These are phyloP conservation scores for Stenchaetothrips biformis DNA, from an alignment of 2,888 invertebrate species.

Conservation along the genomic window DNA sequence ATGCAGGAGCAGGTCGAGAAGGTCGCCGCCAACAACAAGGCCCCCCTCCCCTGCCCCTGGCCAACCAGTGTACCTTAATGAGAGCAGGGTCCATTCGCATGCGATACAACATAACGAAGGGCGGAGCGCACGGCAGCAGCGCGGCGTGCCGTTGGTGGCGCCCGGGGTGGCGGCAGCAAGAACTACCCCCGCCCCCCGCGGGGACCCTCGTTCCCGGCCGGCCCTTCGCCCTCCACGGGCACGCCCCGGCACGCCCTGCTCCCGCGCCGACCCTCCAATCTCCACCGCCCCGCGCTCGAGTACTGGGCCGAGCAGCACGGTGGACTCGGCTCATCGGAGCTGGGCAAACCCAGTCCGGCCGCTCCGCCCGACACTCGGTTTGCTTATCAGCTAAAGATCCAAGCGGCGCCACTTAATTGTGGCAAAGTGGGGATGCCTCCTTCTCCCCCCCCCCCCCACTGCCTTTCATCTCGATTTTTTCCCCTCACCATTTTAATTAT, in stretches of 20 bases:
- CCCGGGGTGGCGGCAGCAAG: not conserved
- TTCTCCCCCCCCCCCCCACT: not conserved
- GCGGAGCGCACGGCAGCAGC: not conserved
- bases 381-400: not conserved
- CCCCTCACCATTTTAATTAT: not conserved
- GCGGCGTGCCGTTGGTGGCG: not conserved
- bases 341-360: not conserved
- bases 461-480: not conserved
- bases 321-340: not conserved
- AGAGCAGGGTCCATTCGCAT: slow-evolving; percentile 13
- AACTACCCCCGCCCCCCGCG: not conserved
- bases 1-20: too few relatives aligned
- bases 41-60: too few relatives aligned
- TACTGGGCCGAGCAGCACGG: not conserved
- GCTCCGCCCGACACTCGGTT: too few relatives aligned
- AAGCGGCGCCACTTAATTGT: not conserved
- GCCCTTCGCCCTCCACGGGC: not conserved
- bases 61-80: not conserved
- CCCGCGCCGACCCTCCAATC: not conserved
- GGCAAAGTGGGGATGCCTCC: not conserved
- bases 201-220: not conserved
- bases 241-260: not conserved
- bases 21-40: too few relatives aligned
- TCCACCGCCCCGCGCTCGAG: not conserved
- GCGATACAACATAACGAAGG: slow-evolving; percentile 19